These are phyloP conservation scores for Otolemur crassicaudatus DNA, from an alignment of 2,797 vertebrate species.

Conservation along the genomic window DNA sequence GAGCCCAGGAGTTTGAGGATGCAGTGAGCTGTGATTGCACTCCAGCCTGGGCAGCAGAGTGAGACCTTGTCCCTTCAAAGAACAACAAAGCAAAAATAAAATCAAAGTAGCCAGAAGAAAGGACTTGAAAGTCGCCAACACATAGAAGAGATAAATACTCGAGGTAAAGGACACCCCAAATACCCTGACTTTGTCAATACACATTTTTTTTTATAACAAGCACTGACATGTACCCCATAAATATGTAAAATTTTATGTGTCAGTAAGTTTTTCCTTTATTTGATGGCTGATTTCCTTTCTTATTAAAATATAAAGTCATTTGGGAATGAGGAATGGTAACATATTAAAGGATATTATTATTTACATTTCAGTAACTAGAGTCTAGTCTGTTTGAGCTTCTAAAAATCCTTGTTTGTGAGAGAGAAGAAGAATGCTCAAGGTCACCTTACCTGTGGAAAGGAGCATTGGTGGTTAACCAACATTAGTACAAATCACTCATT, in stretches of 20 bases:
- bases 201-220: not conserved
- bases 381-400: not conserved
- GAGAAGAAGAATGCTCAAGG: not conserved
- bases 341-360: not conserved
- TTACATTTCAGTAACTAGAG: not conserved
- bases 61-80: not conserved
- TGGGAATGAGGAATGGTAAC: not conserved
- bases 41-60: not conserved
- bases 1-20: not conserved
- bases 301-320: constrained; percentile 46
- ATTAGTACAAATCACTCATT: not conserved
- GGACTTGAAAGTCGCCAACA: not conserved
- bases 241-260: not conserved
- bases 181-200: not conserved
- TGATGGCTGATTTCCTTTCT: constrained; percentile 1
- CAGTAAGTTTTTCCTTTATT: not conserved
- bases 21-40: not conserved
- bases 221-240: not conserved
- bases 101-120: not conserved
- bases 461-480: not conserved
- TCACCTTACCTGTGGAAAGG: not conserved
- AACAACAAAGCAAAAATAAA: not conserved
- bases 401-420: not conserved
- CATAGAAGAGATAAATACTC: not conserved
- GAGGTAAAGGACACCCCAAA: not conserved